Base-by-base conservation (phyloP, 2,113 vertebrate genomes). In the Paramisgurnus dabryanus region DNA sequence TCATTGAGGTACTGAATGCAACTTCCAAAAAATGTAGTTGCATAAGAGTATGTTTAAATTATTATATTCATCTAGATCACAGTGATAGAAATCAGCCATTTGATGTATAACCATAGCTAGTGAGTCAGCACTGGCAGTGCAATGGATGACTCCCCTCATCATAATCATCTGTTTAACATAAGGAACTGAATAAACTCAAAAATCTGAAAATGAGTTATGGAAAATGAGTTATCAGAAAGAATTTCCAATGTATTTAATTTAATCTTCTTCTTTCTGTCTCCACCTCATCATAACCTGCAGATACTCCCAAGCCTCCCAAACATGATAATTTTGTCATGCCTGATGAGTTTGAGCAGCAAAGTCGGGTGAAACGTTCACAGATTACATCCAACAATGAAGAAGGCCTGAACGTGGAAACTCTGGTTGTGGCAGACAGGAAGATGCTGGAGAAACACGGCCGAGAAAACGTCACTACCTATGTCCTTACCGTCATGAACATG, bases 401-500 rank as follows among this genome's bases (percentile, higher is more conserved):
- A 8, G 91, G 91, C 13, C 92, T 99, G 7, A 98, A 95, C 0
- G 98, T 99, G 83, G 98, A 99, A 89, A 99, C 97, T 0, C 94
- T 99, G 18, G 98, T 99, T 86, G 98, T 99, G 84, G 98, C 97
- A 0, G 98, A 99, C 89, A 95, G 90, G 90, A 98, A 95, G 90
- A 98, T 99, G 97, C 78, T 99, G 89, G 96, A 98, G 80, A 98
- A 97, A 71, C 97, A 99, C 0, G 95, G 96, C 88, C 93, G 94
- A 81, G 96, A 96, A 18, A 97, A 97, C 0, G 93, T 99, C 76
- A 99, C 97, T 83, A 98, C 96, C 0, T 99, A 99, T 74, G 93
- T 99, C 71, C 94, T 99, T 80, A 99, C 97, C 0, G 94, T 99
- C 85, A 99, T 99, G 97, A 99, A 99, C 88, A 99, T 99, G 98